Conservation (phyloP, 2,888 invertebrate species). For the Brachyptera risi region DNA sequence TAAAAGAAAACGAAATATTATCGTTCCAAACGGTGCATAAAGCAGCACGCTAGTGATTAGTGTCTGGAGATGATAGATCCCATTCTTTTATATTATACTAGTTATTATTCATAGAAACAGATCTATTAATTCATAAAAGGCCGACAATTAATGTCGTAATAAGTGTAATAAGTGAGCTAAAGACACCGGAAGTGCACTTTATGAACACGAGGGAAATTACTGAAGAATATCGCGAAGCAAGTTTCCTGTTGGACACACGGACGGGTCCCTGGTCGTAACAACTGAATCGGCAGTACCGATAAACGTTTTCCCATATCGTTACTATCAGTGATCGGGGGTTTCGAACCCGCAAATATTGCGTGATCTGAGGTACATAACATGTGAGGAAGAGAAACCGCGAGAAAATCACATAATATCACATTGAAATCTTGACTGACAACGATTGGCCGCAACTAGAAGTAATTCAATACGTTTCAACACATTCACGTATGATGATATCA, state of each 20-base stretch:
- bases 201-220: constrained; percentile 19
- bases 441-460: no score
- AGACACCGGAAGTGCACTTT: constrained; percentile 19
- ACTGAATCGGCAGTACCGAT: background rate
- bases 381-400: constrained; percentile 14
- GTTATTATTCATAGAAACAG: constrained; percentile 2
- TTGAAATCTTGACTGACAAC: no score
- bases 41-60: constrained; percentile 3
- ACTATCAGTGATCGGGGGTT: no score
- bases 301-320: no score
- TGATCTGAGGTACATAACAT: background rate
- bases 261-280: background rate
- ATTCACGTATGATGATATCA: no score
- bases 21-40: background rate
- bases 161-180: background rate
- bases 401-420: constrained; percentile 8
- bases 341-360: background rate
- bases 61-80: constrained; percentile 5
- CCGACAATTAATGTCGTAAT: constrained; percentile 15
- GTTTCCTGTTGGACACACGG: background rate
- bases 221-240: constrained; percentile 4
- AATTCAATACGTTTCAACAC: no score
- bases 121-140: constrained; percentile 1
- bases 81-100: background rate
- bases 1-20: background rate